Evolutionary conservation across 2,888 invertebrate species (phyloP).

Genomic region (Eupithecia centaureata): DNA sequence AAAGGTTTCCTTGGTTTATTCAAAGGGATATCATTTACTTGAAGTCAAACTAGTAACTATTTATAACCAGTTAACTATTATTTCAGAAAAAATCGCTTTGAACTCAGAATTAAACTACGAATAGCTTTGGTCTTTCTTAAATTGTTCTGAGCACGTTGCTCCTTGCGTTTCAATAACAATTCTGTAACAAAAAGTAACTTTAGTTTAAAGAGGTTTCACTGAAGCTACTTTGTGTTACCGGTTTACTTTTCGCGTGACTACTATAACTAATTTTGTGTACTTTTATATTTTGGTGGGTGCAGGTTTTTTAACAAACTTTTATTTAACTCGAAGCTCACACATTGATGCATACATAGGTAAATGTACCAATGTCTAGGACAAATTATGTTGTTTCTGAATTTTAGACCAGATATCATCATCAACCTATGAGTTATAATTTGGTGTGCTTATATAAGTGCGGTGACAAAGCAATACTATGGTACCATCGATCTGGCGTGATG

Average conservation of each 20-base stretch:
- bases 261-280: too few relatives aligned
- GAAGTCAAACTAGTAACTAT: slow-evolving; percentile 28
- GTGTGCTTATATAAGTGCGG: too few relatives aligned
- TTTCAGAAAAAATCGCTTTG: slow-evolving; percentile 23
- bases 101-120: slow-evolving; percentile 40
- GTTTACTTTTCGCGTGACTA: slow-evolving; percentile 30
- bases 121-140: slow-evolving; percentile 40
- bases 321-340: too few relatives aligned
- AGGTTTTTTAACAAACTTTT: too few relatives aligned
- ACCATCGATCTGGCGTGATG: too few relatives aligned
- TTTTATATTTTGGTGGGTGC: too few relatives aligned
- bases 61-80: slow-evolving; percentile 8
- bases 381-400: too few relatives aligned
- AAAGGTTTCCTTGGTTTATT: slow-evolving; percentile 10
- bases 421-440: too few relatives aligned
- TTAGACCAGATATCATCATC: too few relatives aligned
- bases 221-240: slow-evolving; percentile 12
- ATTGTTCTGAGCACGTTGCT: slow-evolving; percentile 38
- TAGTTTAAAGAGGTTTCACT: slow-evolving; percentile 25
- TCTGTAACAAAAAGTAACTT: slow-evolving; percentile 27
- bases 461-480: too few relatives aligned
- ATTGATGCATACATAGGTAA: too few relatives aligned
- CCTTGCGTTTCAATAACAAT: slow-evolving; percentile 38
- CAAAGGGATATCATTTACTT: slow-evolving; percentile 12
- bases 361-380: too few relatives aligned